phyloP scores from a whole-genome alignment of 2,797 vertebrate species.

The Sebastes nivosus region DNA sequence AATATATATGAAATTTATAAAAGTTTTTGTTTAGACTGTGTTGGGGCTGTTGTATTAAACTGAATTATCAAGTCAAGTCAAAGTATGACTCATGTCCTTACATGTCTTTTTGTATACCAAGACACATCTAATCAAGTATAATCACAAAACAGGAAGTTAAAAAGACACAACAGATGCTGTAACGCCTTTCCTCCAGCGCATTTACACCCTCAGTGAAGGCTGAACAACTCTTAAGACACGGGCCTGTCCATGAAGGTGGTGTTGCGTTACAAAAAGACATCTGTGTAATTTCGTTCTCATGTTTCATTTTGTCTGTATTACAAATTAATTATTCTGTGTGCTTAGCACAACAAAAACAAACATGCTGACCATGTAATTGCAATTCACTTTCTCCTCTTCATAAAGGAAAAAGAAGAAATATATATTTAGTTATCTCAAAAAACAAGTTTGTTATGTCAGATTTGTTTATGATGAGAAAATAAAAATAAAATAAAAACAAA shows the following conservation, averaged over 20 bases:
- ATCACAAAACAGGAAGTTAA: neutral
- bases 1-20: neutral
- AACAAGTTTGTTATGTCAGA: neutral
- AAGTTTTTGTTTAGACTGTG: neutral
- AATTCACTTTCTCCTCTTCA: no score
- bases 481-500: neutral
- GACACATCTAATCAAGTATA: neutral
- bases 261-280: constrained; percentile 21
- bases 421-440: neutral
- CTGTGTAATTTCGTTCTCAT: constrained; percentile 2
- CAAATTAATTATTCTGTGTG: neutral
- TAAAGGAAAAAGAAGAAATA: neutral
- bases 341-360: neutral
- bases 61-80: neutral
- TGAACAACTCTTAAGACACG: neutral
- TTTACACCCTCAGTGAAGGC: neutral
- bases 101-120: neutral
- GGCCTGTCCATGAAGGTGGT: neutral
- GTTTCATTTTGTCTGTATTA: constrained; percentile 3
- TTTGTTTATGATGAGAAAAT: neutral
- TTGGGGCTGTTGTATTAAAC: neutral
- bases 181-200: neutral
- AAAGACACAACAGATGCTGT: neutral
- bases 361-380: neutral
- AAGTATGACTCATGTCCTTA: neutral